These are phyloP conservation scores for Drosophila macrospina DNA, from an alignment of 2,888 invertebrate species.

Conservation along the genomic window DNA sequence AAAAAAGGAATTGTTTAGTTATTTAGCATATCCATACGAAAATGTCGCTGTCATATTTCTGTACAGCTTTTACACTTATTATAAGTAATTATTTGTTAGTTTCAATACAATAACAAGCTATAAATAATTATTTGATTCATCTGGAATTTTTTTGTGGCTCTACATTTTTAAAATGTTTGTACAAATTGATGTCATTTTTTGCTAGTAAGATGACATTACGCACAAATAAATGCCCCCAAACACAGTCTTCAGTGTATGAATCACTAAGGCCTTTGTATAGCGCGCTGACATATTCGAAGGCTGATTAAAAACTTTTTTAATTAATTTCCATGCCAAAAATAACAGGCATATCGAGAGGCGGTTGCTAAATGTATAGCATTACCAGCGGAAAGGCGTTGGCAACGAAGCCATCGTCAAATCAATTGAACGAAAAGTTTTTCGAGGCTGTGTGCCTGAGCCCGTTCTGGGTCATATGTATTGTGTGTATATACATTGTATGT, in stretches of 20 bases:
- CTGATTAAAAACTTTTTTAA: slow-evolving; percentile 83
- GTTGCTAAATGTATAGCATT: slow-evolving; percentile 23
- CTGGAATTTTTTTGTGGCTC: neutral
- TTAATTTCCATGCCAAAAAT: slow-evolving; percentile 77
- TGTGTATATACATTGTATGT: slow-evolving; percentile 3
- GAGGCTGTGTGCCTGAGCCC: slow-evolving; percentile 3
- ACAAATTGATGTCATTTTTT: neutral
- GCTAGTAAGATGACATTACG: slow-evolving; percentile 1
- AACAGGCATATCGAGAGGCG: slow-evolving; percentile 24
- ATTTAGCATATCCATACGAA: neutral
- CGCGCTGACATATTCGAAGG: slow-evolving; percentile 68
- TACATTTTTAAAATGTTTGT: neutral
- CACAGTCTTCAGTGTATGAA: neutral
- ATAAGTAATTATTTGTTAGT: neutral
- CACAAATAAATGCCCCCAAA: slow-evolving; percentile 7
- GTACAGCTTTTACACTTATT: neutral
- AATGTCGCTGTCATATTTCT: neutral
- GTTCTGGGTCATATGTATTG: slow-evolving; percentile 1
- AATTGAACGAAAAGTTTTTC: slow-evolving; percentile 59
- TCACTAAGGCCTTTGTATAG: slow-evolving; percentile 30
- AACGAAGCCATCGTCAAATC: slow-evolving; percentile 42
- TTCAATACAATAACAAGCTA: neutral
- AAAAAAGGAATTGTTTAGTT: neutral
- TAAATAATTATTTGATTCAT: neutral
- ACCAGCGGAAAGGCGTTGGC: slow-evolving; percentile 3